phyloP scores from a whole-genome alignment of 2,888 invertebrate species.

The Lydus trimaculatus region DNA sequence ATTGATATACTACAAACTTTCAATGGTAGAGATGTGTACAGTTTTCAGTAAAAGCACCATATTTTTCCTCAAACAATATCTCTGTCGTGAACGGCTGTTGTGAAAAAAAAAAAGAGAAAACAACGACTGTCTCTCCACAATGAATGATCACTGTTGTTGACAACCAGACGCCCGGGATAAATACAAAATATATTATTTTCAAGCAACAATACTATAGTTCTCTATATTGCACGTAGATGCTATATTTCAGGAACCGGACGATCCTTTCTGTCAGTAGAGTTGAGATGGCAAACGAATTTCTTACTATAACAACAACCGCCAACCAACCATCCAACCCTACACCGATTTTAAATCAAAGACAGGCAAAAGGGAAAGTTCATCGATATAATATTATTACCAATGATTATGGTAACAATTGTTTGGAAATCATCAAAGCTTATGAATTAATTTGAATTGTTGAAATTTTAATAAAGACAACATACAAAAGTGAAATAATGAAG shows the following conservation, averaged over 20 bases:
- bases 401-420: too few relatives aligned
- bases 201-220: slow-evolving; percentile 30
- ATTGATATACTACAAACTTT: slow-evolving; percentile 27
- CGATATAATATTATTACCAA: background rate
- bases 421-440: background rate
- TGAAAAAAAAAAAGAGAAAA: background rate
- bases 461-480: background rate
- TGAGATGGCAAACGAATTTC: background rate
- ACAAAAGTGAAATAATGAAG: slow-evolving; percentile 7
- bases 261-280: background rate
- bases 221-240: slow-evolving; percentile 33
- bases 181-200: slow-evolving; percentile 49
- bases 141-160: slow-evolving; percentile 56
- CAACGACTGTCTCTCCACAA: slow-evolving; percentile 45
- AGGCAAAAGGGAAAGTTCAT: background rate
- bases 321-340: background rate
- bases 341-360: slow-evolving; percentile 1
- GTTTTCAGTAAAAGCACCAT: slow-evolving; percentile 37
- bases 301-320: background rate
- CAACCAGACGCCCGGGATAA: slow-evolving; percentile 51
- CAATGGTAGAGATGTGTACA: slow-evolving; percentile 15
- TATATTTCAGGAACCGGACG: slow-evolving; percentile 30
- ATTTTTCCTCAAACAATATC: slow-evolving; percentile 40
- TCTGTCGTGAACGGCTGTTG: slow-evolving; percentile 40
- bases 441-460: background rate